Base-by-base conservation (phyloP, 2,888 invertebrate genomes). In the Druceiella hillmani region DNA sequence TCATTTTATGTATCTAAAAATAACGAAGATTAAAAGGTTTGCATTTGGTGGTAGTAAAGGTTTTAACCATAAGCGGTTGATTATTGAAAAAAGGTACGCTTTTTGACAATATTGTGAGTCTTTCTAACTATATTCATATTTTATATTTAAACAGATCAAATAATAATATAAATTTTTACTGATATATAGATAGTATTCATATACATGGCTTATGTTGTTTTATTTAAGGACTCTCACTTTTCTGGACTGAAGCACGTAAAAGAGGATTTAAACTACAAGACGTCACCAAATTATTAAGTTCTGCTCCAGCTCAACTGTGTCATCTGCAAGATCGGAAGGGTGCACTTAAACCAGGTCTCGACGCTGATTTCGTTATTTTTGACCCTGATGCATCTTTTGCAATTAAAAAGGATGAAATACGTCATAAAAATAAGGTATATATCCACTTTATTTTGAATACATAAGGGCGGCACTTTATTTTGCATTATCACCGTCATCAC, bases 321-420 rank as follows among this genome's bases (percentile, higher is more conserved):
- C 77, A 79, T 1, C 58, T 85, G 12, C 66, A 77, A 37, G 52
- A 66, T 10, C 58, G 63, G 2, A 86, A 86, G 56, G 83, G 84
- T 1, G 64, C 71, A 39, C 59, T 86, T 16, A 62, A 64, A 30
- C 64, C 66, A 3, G 82, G 81, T 3, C 72, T 72, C 34, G 83
- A 86, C 52, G 86, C 83, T 0, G 86, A 86, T 55, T 72, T 86
- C 29, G 78, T 85, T 33, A 71, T 83, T 45, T 85, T 84, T 69
- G 74, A 82, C 56, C 80, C 84, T 1, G 75, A 81, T 3, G 72
- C 70, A 29, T 64, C 66, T 15, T 78, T 80, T 50, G 58, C 58
- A 26, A 77, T 83, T 5, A 62, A 66, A 7, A 54, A 69, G 33
- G 69, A 74, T n/a, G 70, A 68, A 15, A 76, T 83, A 45, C 64